These are phyloP conservation scores for Graptemys geographica DNA, from an alignment of 2,797 vertebrate species.

Conservation along the genomic window DNA sequence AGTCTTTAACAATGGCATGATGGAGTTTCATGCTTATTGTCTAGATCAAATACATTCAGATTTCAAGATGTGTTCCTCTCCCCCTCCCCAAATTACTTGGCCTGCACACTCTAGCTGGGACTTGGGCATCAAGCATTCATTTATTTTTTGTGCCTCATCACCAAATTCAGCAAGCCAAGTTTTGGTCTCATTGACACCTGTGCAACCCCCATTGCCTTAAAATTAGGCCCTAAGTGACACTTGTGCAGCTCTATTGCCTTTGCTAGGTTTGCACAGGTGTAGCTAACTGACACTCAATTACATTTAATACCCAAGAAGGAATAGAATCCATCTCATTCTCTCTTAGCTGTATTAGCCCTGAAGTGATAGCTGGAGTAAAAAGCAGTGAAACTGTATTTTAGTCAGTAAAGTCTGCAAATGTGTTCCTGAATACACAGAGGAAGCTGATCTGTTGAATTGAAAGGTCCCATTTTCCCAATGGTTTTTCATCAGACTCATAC, in stretches of 20 bases:
- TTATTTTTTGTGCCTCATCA: background rate
- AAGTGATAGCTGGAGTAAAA: background rate
- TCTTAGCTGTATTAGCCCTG: background rate
- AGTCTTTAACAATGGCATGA: background rate
- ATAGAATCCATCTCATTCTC: fast-evolving
- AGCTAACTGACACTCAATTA: background rate
- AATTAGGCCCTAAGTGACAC: background rate
- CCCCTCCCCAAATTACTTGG: background rate
- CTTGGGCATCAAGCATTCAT: background rate
- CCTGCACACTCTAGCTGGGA: background rate
- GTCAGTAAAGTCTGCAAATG: background rate
- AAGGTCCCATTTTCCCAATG: background rate
- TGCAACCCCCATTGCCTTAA: background rate
- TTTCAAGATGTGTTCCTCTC: background rate
- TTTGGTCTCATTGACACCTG: background rate
- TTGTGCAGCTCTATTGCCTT: background rate
- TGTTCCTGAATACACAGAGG: background rate
- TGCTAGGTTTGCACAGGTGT: background rate
- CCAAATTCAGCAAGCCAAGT: background rate
- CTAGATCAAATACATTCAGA: background rate
- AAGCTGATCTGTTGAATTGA: background rate
- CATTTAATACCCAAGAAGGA: background rate
- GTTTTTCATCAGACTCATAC: background rate
- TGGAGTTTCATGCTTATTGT: background rate
- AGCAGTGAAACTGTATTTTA: background rate